Percentiles rank a stretch among this genome's conserved stretches.
These are phyloP conservation scores for Phrynocephalus guinanensis DNA, from an alignment of 2,797 vertebrate genomes.

Conservation along the genomic window DNA sequence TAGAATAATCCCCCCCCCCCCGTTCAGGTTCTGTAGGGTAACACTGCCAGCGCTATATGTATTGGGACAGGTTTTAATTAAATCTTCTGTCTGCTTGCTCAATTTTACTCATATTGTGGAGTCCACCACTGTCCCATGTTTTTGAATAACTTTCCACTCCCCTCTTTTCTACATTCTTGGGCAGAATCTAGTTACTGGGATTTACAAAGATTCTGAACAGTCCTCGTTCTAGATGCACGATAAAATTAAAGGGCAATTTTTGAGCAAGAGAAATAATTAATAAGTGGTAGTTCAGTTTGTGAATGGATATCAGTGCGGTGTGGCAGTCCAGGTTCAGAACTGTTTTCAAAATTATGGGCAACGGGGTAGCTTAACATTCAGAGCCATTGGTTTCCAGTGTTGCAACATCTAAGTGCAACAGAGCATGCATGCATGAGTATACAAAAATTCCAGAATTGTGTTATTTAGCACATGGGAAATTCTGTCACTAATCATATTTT, in stretches of 20 bases:
- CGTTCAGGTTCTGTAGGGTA: slow-evolving; percentile 6
- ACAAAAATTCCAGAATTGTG: no score
- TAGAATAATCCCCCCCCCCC: slow-evolving; percentile 24
- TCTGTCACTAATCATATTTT: no score
- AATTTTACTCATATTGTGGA: neutral
- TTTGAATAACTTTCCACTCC: neutral
- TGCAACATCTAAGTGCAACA: no score
- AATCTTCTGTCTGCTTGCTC: fast-evolving
- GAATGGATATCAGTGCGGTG: neutral
- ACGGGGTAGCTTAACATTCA: no score
- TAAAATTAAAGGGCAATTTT: slow-evolving; percentile 4
- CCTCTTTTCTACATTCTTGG: neutral
- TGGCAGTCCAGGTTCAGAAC: neutral
- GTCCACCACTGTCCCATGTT: slow-evolving; percentile 12
- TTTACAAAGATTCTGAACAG: neutral
- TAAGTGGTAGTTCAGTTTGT: neutral
- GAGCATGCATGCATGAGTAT: no score
- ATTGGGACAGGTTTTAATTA: slow-evolving; percentile 13
- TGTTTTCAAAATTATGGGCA: slow-evolving; percentile 15
- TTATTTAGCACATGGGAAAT: no score
- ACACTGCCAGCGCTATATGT: neutral
- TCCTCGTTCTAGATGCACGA: neutral
- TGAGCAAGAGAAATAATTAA: neutral
- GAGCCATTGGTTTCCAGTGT: no score
- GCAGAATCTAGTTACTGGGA: slow-evolving; percentile 15